Evolutionary conservation across 2,113 vertebrate genomes (phyloP), one percentile per base, ranked within the genome.

Genomic region (Oreochromis niloticus): DNA sequence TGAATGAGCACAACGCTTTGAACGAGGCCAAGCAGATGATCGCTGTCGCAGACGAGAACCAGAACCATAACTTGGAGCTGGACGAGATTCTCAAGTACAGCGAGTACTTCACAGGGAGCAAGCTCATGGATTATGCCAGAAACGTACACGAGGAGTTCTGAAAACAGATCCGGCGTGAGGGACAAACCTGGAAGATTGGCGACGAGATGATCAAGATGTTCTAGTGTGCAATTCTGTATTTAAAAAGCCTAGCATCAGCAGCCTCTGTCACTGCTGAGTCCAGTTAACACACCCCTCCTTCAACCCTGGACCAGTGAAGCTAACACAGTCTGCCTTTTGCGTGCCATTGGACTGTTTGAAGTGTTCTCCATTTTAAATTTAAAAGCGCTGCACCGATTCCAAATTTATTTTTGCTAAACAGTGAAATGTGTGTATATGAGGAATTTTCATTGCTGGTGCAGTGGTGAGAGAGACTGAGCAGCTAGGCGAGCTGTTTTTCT

Each of bases 1-100:
- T 99, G 98, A 99, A 99, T 2, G 99, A 99, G 90, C 97, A 98
- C 96, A 99, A 97, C 4, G 99, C 99, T 19, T 92, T 99, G 87
- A 99, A 98, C 1, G 99, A 99, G 93, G 99, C 99, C 9, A 98
- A 97, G 92, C 99, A 99, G 93, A 99, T 99, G 99, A 99, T 99
- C 2, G 99, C 98, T 0, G 97, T 99, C 13, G 99, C 99, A 0
- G 99, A 99, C 1, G 99, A 99, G 95, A 99, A 99, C 90, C 98
- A 99, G 93, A 97, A 99, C 90, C 97, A 97, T 9, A 97, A 93
- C 57, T 85, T 99, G 94, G 97, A 98, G 96, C 96, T 97, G 48
- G 98, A 98, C 22, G 99, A 99, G 96, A 97, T 99, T 36, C 97
- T 99, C 79, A 98, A 98, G 71, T 99, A 99, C 87, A 99, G 99